Conservation (phyloP, 2,113 vertebrate genomes). For the Centropus bengalensis region DNA sequence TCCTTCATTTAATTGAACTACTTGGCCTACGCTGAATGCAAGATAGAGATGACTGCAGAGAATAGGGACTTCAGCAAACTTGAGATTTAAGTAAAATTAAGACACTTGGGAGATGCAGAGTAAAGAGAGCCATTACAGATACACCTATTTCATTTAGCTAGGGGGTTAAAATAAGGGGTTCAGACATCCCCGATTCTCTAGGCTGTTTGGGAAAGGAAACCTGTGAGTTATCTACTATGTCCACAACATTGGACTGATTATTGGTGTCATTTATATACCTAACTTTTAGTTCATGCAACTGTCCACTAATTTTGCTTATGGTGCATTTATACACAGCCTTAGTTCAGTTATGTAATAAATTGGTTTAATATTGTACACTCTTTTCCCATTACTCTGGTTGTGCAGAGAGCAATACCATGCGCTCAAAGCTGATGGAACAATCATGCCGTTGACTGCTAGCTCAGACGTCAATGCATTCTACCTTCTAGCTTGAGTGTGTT, state of each 20-base stretch:
- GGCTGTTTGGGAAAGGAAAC: background rate
- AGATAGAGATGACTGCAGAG: background rate
- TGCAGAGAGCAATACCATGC: background rate
- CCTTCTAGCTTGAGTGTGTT: background rate
- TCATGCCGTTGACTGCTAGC: background rate
- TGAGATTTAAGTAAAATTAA: background rate
- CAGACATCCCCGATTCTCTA: background rate
- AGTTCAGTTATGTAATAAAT: background rate
- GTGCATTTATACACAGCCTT: background rate
- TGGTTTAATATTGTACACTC: background rate
- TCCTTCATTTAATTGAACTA: background rate
- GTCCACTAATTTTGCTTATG: background rate
- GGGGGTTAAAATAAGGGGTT: background rate
- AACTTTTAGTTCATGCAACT: background rate
- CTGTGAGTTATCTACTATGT: background rate
- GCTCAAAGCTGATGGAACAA: background rate
- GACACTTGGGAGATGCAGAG: background rate
- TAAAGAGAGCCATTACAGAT: background rate
- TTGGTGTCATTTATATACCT: background rate
- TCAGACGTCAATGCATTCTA: background rate
- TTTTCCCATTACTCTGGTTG: background rate
- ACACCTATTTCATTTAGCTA: background rate
- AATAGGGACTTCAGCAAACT: background rate
- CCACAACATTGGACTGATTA: background rate
- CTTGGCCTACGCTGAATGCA: background rate